Evolutionary conservation across 2,113 vertebrate species (phyloP).

Genomic region (Cygnus buccinator): DNA sequence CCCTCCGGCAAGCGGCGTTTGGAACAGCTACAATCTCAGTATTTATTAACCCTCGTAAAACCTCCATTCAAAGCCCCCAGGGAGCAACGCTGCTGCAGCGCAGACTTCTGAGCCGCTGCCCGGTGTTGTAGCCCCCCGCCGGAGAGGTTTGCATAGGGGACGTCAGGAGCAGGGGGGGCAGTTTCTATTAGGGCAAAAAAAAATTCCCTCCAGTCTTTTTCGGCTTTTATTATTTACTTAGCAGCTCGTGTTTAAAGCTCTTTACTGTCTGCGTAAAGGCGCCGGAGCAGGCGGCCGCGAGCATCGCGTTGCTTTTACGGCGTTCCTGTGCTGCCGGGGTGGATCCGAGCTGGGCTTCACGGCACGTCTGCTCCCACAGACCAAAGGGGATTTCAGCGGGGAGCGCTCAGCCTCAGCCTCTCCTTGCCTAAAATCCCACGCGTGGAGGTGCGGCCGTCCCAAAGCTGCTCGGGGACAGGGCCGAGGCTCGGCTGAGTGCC

Average conservation of each 20-base stretch:
- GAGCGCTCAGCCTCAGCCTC: background rate
- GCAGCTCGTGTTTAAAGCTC: background rate
- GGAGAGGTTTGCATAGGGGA: background rate
- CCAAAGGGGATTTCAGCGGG: background rate
- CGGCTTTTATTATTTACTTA: background rate
- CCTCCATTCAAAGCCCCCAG: background rate
- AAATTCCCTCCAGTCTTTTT: background rate
- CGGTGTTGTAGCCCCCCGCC: background rate
- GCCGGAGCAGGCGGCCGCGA: background rate
- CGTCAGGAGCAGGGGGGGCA: too few species aligned
- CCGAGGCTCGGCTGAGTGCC: too few species aligned
- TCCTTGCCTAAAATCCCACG: background rate
- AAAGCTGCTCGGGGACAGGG: too few species aligned
- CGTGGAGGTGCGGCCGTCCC: background rate
- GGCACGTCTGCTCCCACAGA: too few species aligned
- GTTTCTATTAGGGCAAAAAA: background rate
- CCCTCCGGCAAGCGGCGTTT: background rate
- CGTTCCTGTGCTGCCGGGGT: accelerated
- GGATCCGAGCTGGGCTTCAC: background rate
- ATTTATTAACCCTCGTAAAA: constrained; percentile 31
- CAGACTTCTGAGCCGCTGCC: background rate
- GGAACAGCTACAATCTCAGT: background rate
- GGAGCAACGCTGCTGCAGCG: background rate
- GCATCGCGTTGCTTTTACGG: background rate
- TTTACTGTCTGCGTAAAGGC: background rate